Base-by-base conservation (phyloP, 2,113 vertebrate genomes). In the Stegastes partitus region DNA sequence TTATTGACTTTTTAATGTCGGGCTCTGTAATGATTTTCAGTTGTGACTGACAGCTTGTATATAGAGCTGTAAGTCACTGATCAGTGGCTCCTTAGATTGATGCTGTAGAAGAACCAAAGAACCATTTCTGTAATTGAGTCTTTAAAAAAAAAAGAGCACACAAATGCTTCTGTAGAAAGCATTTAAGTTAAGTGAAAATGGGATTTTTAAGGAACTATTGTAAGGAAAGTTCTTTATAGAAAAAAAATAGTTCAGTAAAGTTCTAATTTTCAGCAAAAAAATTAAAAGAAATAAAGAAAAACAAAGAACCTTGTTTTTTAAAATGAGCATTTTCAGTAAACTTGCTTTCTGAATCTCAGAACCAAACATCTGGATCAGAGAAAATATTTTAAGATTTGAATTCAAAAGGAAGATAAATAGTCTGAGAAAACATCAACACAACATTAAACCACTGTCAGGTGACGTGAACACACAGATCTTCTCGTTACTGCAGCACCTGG, bases 1-100 rank as follows among this genome's bases (percentile, higher is more conserved):
- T 65, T 74, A 49, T 67, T 53, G 66, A 64, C 34, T 49, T 23
- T 62, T 63, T 56, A 15, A 62, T 47, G 28, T 64, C 42, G 34
- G 59, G 58, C 21, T 61, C 45, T 61, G 53, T 57, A 59, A 61
- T 71, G 44, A 21, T 76, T 65, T 66, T 70, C 59, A 11, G 37
- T 25, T 61, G 21, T 73, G 62, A 78, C 50, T 58, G 61, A 54
- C 77, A 55, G 55, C 49, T 5, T 49, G 49, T 39, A 11, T 49
- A 55, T 39, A 56, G 55, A 5, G 10, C 44, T 45, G 44, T 16
- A 59, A 73, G 8, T 62, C 22, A 61, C 6, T 19, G 44, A 45
- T 45, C 44, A 45, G 44, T 45, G 14, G 4, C 10, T 15, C 44
- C 18, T 18, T 16, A 45, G 5, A 5, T 5, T 45, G 44, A 4